Percentiles rank a stretch among this genome's conserved stretches.
phyloP scores from a whole-genome alignment of 1,140 invertebrate genomes.

The Nautilus pompilius region DNA sequence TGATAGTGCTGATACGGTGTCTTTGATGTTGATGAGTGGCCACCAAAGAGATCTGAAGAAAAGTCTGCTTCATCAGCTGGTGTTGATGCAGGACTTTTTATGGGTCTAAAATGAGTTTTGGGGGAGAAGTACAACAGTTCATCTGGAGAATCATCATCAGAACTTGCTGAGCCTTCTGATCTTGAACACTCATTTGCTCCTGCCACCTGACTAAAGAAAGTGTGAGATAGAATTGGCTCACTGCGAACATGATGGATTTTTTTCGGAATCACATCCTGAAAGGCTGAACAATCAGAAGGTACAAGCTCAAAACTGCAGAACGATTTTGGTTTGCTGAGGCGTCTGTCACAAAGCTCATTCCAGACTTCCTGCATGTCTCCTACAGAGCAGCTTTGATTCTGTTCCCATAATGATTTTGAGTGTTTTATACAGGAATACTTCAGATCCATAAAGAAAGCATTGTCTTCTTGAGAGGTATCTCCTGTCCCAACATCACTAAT shows the following conservation, averaged over 20 bases:
- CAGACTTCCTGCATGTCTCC: constrained; percentile 22
- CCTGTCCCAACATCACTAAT: too few species aligned
- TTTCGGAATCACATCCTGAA: constrained; percentile 31
- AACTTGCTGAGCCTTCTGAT: too few species aligned
- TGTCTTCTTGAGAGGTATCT: too few species aligned
- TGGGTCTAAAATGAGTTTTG: constrained; percentile 39
- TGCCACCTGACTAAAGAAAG: too few species aligned
- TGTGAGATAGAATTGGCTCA: constrained; percentile 27
- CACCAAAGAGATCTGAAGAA: constrained; percentile 30
- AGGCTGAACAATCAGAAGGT: constrained; percentile 36
- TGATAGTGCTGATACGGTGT: constrained; percentile 33
- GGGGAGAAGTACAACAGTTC: constrained; percentile 38
- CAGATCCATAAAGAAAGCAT: too few species aligned
- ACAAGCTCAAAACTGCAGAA: constrained; percentile 34
- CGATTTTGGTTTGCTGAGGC: constrained; percentile 13
- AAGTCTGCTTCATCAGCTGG: constrained; percentile 14
- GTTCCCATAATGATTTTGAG: too few species aligned
- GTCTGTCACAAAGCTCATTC: constrained; percentile 11
- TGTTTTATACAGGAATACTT: too few species aligned
- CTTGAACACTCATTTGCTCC: too few species aligned
- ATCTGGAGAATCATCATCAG: constrained; percentile 10
- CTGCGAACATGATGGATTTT: constrained; percentile 32
- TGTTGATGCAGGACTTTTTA: constrained; percentile 25
- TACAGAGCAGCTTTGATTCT: constrained; percentile 23
- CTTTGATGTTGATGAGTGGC: constrained; percentile 15